These are phyloP conservation scores for Hippocampus zosterae DNA, from an alignment of 2,113 vertebrate species.

Conservation along the genomic window DNA sequence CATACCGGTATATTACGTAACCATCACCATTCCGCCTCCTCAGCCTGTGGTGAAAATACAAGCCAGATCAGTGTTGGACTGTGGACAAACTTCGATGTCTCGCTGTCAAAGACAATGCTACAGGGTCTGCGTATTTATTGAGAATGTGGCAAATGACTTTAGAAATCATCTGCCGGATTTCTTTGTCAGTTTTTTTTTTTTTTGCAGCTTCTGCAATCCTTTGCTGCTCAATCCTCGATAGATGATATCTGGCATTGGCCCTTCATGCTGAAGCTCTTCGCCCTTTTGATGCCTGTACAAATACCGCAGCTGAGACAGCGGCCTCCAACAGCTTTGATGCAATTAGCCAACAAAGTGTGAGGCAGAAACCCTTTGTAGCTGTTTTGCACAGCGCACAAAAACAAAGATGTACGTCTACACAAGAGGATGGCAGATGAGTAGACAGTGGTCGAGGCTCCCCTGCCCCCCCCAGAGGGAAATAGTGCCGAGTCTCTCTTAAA, in stretches of 20 bases:
- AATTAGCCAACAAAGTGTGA: conserved; percentile 69
- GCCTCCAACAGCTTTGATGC: conserved; percentile 63
- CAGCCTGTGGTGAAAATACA: background rate
- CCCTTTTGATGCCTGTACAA: conserved; percentile 62
- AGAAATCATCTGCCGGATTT: conserved; percentile 31
- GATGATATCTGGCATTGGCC: conserved; percentile 50
- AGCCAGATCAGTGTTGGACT: background rate
- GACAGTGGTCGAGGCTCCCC: conserved; percentile 38
- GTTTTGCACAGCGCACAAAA: conserved; percentile 35
- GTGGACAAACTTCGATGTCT: conserved; percentile 7
- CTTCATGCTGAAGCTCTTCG: conserved; percentile 27
- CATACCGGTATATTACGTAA: no score
- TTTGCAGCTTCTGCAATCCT: conserved; percentile 30
- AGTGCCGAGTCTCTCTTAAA: conserved; percentile 32
- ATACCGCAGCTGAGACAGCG: conserved; percentile 47
- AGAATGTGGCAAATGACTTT: conserved; percentile 4
- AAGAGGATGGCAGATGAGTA: conserved; percentile 53
- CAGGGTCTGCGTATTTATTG: conserved; percentile 21
- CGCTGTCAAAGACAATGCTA: conserved; percentile 1
- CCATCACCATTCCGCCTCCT: background rate
- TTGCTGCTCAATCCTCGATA: conserved; percentile 31
- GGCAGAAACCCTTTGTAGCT: conserved; percentile 68
- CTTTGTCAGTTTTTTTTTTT: conserved; percentile 32
- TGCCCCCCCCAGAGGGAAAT: conserved; percentile 13
- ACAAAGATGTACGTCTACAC: conserved; percentile 36